Evolutionary conservation across 1,140 invertebrate genomes (phyloP).

Genomic region (Hylyphantes graminicola): DNA sequence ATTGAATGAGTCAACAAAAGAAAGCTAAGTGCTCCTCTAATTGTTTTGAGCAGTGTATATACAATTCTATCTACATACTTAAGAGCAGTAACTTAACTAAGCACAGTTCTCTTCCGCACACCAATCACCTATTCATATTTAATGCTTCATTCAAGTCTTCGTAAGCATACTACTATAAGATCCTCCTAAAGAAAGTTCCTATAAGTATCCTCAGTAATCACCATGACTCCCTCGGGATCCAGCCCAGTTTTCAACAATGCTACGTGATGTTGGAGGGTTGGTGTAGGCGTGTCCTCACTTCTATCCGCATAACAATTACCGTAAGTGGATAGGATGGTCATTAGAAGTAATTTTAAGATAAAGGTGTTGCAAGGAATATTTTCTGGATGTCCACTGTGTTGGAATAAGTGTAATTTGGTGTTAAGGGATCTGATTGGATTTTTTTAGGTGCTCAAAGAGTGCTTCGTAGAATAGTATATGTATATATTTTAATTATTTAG

Average conservation of each 20-base stretch:
- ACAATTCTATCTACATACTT: too few relatives aligned
- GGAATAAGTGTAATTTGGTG: neutral
- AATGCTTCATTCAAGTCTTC: too few relatives aligned
- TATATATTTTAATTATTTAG: too few relatives aligned
- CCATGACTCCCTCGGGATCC: constrained; percentile 31
- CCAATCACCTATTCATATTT: too few relatives aligned
- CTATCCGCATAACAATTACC: constrained; percentile 56
- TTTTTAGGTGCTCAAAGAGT: neutral
- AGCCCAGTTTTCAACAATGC: constrained; percentile 37
- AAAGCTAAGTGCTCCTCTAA: too few relatives aligned
- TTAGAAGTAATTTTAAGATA: constrained; percentile 31
- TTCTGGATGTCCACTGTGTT: neutral
- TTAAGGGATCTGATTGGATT: neutral
- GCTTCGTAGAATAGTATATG: too few relatives aligned
- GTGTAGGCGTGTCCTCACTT: constrained; percentile 44
- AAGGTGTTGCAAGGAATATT: constrained; percentile 46
- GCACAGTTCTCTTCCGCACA: too few relatives aligned
- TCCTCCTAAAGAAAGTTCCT: constrained; percentile 22
- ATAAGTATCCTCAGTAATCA: constrained; percentile 46
- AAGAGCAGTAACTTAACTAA: too few relatives aligned
- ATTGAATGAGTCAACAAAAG: too few relatives aligned
- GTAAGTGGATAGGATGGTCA: constrained; percentile 53
- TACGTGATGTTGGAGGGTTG: constrained; percentile 49
- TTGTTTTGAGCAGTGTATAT: too few relatives aligned
- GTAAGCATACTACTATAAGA: constrained; percentile 1